These are phyloP conservation scores for Colostygia pectinataria DNA, from an alignment of 2,888 invertebrate genomes.

Conservation along the genomic window DNA sequence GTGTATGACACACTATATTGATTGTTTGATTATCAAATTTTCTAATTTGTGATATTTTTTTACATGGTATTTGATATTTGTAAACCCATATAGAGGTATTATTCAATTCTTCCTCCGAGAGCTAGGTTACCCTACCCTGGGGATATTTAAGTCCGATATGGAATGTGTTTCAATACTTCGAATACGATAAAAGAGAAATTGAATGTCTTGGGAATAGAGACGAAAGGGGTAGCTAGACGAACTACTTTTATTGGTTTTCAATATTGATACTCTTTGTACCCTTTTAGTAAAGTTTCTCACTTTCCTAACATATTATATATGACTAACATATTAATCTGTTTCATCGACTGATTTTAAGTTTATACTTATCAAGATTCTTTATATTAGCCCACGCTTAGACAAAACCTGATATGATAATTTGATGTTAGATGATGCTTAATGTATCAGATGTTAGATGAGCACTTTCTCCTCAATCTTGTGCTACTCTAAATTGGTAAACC, in stretches of 20 bases:
- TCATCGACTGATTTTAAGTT: no score
- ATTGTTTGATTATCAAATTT: no score
- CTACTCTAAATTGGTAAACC: conserved; percentile 30
- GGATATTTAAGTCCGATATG: conserved; percentile 3
- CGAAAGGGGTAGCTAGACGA: not conserved
- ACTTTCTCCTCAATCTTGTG: conserved; percentile 54
- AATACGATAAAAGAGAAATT: conserved; percentile 9
- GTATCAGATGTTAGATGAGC: conserved; percentile 42
- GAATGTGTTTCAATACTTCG: conserved; percentile 7
- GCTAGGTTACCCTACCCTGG: not conserved
- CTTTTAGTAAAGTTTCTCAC: not conserved
- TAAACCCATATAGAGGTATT: no score
- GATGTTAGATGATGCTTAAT: conserved; percentile 32
- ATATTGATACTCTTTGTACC: not conserved
- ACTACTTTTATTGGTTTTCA: conserved; percentile 6
- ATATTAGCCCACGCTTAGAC: conserved; percentile 43
- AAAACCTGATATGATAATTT: conserved; percentile 56
- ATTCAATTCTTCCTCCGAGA: not conserved
- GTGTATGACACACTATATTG: no score
- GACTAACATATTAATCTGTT: no score
- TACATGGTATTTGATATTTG: no score
- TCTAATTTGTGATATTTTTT: no score
- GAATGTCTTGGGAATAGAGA: conserved; percentile 4
- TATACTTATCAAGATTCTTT: not conserved
- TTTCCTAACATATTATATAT: not conserved